These are phyloP conservation scores for Polyodon spathula DNA, from an alignment of 2,113 vertebrate genomes.

Conservation along the genomic window DNA sequence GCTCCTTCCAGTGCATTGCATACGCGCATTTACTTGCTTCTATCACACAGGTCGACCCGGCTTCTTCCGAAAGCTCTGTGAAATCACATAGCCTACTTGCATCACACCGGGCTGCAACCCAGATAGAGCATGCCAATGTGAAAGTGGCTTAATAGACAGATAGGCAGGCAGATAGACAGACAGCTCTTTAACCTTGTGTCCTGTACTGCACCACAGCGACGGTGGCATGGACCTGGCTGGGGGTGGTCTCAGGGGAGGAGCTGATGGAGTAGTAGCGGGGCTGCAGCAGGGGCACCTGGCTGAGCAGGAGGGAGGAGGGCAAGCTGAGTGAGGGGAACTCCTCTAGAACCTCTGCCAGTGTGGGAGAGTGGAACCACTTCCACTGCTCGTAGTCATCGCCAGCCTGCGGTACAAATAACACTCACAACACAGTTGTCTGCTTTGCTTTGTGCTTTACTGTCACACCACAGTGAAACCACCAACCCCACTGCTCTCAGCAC, in stretches of 20 bases:
- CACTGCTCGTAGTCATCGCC: conserved; percentile 58
- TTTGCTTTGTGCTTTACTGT: too few relatives aligned
- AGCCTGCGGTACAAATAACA: conserved; percentile 37
- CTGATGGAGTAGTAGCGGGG: conserved; percentile 69
- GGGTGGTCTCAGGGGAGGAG: conserved; percentile 42
- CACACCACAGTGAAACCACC: neutral
- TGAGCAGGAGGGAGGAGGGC: conserved; percentile 55
- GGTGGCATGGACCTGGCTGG: conserved; percentile 51
- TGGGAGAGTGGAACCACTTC: conserved; percentile 64
- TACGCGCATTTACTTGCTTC: too few relatives aligned
- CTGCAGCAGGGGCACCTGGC: conserved; percentile 65
- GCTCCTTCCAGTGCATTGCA: too few relatives aligned
- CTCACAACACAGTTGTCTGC: neutral
- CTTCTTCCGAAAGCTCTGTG: too few relatives aligned
- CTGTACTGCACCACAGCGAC: conserved; percentile 59
- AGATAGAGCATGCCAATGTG: too few relatives aligned
- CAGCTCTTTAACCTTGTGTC: conserved; percentile 45
- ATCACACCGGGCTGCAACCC: too few relatives aligned
- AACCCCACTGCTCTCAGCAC: neutral
- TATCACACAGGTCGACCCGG: too few relatives aligned
- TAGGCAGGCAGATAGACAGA: neutral
- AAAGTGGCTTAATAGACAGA: too few relatives aligned
- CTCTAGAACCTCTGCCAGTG: conserved; percentile 53
- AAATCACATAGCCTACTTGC: too few relatives aligned
- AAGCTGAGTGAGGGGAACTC: conserved; percentile 49